Evolutionary conservation across 2,888 invertebrate species (phyloP).

Genomic region (Thera obeliscata): DNA sequence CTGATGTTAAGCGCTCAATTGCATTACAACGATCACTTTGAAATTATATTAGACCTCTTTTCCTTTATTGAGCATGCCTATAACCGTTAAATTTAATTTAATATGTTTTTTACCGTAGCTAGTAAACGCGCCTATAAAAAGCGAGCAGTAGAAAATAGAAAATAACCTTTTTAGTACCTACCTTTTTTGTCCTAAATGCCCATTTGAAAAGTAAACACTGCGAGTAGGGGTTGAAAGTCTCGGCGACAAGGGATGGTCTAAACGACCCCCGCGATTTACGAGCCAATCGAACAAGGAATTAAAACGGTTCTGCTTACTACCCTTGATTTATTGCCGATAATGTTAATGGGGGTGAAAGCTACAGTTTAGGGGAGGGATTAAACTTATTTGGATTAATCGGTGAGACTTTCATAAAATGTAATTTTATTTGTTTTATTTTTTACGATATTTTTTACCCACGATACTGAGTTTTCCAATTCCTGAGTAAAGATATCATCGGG

Average conservation of each 20-base stretch:
- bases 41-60: no score
- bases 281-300: slow-evolving; percentile 42
- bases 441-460: no score
- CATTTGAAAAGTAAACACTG: slow-evolving; percentile 28
- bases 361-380: slow-evolving; percentile 19
- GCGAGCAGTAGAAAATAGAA: slow-evolving; percentile 6
- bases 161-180: slow-evolving; percentile 8
- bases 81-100: slow-evolving; percentile 2
- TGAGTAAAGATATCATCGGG: no score
- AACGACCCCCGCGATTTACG: slow-evolving; percentile 39
- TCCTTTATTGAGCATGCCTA: background rate
- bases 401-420: background rate
- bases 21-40: no score
- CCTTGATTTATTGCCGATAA: slow-evolving; percentile 39
- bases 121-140: slow-evolving; percentile 14
- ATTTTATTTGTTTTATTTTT: no score
- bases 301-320: slow-evolving; percentile 38
- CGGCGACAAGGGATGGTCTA: slow-evolving; percentile 22
- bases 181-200: slow-evolving; percentile 16
- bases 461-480: no score
- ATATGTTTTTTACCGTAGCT: slow-evolving; percentile 7
- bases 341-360: slow-evolving; percentile 30
- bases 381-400: slow-evolving; percentile 24
- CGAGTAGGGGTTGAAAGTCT: slow-evolving; percentile 24
- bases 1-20: no score